Evolutionary conservation across 30 jellyfish, hydroid and myxozoan genomes (phyloP).

Genomic region (Hydractinia symbiolongicarpus): DNA sequence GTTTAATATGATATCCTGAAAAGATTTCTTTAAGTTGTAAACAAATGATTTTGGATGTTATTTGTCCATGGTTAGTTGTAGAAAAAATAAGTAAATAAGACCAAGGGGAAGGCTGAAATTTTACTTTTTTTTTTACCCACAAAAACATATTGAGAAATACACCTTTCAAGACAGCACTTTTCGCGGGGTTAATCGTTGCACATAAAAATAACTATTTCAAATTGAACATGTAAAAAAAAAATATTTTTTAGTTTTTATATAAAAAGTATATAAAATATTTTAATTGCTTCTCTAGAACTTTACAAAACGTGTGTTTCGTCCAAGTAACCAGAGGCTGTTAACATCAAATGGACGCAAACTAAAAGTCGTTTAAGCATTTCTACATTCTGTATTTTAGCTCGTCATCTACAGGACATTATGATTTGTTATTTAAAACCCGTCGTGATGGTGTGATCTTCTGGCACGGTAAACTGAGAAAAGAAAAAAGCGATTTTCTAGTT

Average conservation of each 20-base stretch:
- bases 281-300: background rate
- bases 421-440: conserved; percentile 44
- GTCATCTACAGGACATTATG: background rate
- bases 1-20: background rate
- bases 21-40: background rate
- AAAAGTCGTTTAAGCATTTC: too few relatives aligned
- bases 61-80: too few relatives aligned
- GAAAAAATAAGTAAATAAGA: too few relatives aligned
- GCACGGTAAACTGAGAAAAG: conserved; percentile 50
- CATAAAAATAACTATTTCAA: too few relatives aligned
- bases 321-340: background rate
- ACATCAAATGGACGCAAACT: too few relatives aligned
- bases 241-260: background rate
- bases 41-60: background rate
- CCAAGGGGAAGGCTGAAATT: too few relatives aligned
- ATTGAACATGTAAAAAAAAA: too few relatives aligned
- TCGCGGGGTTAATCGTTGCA: too few relatives aligned
- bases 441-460: conserved; percentile 59
- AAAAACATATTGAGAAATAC: too few relatives aligned
- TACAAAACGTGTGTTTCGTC: background rate
- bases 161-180: too few relatives aligned
- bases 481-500: conserved; percentile 39
- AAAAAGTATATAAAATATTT: background rate
- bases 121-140: too few relatives aligned
- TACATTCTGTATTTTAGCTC: background rate